phyloP scores from a whole-genome alignment of 2,797 vertebrate species.

The Tapera naevia region DNA sequence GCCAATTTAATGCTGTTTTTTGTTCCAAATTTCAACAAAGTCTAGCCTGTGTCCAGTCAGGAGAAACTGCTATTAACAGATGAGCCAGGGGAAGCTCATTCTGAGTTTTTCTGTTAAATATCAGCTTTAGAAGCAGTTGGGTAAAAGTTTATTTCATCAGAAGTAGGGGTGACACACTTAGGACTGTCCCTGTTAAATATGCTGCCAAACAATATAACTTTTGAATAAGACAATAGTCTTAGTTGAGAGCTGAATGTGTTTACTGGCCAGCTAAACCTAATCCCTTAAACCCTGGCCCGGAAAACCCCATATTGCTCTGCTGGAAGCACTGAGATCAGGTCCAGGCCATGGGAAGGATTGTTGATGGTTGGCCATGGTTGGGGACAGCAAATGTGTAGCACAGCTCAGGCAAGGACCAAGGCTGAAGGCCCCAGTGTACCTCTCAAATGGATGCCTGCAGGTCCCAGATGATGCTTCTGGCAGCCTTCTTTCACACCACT shows the following conservation, averaged over 20 bases:
- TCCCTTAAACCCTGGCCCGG: neutral
- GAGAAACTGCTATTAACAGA: neutral
- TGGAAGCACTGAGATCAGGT: neutral
- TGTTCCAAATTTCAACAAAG: neutral
- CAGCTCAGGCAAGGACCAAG: neutral
- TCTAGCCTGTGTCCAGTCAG: neutral
- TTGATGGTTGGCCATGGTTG: neutral
- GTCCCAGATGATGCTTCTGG: neutral
- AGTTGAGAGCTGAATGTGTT: neutral
- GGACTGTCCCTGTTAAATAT: neutral
- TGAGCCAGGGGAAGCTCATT: neutral
- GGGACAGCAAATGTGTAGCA: neutral
- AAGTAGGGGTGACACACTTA: neutral
- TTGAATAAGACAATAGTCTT: neutral
- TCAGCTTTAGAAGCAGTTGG: neutral
- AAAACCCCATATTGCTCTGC: neutral
- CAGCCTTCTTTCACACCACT: neutral
- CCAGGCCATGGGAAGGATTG: neutral
- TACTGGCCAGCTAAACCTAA: neutral
- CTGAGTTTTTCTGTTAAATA: neutral
- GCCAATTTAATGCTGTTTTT: neutral
- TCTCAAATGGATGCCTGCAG: neutral
- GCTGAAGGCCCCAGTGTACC: neutral
- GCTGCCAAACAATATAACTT: neutral
- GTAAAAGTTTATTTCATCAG: neutral